A percentile compares a stretch with the other conserved stretches of the same genome.
These are phyloP conservation scores for Phyllotreta striolata DNA, from an alignment of 2,888 invertebrate species.

Conservation along the genomic window DNA sequence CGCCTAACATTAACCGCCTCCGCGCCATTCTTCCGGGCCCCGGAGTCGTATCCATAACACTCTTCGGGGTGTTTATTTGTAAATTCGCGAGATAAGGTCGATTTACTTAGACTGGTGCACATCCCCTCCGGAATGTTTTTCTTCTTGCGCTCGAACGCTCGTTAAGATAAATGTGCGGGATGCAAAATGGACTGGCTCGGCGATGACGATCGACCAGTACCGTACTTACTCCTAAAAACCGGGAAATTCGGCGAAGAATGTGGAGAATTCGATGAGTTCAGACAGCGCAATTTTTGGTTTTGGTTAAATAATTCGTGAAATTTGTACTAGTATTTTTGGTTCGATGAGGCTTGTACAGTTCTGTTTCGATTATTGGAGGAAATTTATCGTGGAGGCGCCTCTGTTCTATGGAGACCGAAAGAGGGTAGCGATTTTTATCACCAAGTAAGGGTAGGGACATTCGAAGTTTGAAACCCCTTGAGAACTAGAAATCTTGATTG, in stretches of 20 bases:
- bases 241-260: too few relatives aligned
- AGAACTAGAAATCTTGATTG: slow-evolving; percentile 17
- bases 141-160: slow-evolving; percentile 39
- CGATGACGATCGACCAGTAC: neutral
- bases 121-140: slow-evolving; percentile 44
- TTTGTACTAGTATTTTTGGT: too few relatives aligned
- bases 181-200: slow-evolving; percentile 45
- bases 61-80: slow-evolving; percentile 48
- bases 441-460: neutral
- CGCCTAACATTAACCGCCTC: slow-evolving; percentile 32
- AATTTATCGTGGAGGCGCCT: neutral
- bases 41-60: slow-evolving; percentile 26
- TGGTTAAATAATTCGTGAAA: too few relatives aligned
- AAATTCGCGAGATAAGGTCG: slow-evolving; percentile 49
- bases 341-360: too few relatives aligned
- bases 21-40: slow-evolving; percentile 27
- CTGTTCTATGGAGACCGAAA: neutral
- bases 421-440: slow-evolving; percentile 15
- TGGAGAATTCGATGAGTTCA: too few relatives aligned
- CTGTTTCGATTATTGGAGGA: neutral
- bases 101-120: slow-evolving; percentile 44
- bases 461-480: slow-evolving; percentile 5
- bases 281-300: too few relatives aligned
- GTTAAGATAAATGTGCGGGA: slow-evolving; percentile 48
- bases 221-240: too few relatives aligned